A percentile compares a stretch with the other conserved stretches of the same genome.
phyloP scores from a whole-genome alignment of 2,888 invertebrate species.

The Endotricha flammealis region DNA sequence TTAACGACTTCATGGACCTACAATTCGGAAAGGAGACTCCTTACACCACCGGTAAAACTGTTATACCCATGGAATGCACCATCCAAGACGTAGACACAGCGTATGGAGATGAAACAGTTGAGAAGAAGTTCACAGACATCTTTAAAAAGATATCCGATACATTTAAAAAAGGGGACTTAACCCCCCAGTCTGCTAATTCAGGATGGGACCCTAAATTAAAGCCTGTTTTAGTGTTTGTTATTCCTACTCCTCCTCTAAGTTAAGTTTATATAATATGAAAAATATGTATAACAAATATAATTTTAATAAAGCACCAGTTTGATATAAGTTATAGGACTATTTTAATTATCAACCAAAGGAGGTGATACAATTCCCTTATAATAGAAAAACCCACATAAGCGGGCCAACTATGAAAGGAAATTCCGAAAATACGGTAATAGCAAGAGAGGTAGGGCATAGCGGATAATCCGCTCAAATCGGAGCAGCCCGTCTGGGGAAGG shows the following conservation, averaged over 20 bases:
- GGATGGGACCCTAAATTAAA: conserved; percentile 59
- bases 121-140: conserved; percentile 48
- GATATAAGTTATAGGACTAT: no score
- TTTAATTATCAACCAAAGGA: no score
- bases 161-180: conserved; percentile 49
- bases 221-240: conserved; percentile 56
- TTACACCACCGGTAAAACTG: conserved; percentile 60
- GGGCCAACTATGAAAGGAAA: no score
- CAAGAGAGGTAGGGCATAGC: no score
- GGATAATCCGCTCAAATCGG: no score
- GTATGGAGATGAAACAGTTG: conserved; percentile 33
- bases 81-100: conserved; percentile 49
- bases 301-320: no score
- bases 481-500: no score
- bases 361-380: no score
- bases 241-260: conserved; percentile 36
- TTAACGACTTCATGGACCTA: conserved; percentile 66
- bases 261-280: no score
- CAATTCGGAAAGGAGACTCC: conserved; percentile 58
- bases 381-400: no score
- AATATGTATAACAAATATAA: no score
- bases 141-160: conserved; percentile 51
- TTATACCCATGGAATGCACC: conserved; percentile 44
- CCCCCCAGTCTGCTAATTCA: conserved; percentile 44
- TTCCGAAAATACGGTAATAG: no score